Evolutionary conservation across 2,113 vertebrate genomes (phyloP), one percentile per base, ranked within the genome.

Genomic region (Proterorhinus semilunaris): DNA sequence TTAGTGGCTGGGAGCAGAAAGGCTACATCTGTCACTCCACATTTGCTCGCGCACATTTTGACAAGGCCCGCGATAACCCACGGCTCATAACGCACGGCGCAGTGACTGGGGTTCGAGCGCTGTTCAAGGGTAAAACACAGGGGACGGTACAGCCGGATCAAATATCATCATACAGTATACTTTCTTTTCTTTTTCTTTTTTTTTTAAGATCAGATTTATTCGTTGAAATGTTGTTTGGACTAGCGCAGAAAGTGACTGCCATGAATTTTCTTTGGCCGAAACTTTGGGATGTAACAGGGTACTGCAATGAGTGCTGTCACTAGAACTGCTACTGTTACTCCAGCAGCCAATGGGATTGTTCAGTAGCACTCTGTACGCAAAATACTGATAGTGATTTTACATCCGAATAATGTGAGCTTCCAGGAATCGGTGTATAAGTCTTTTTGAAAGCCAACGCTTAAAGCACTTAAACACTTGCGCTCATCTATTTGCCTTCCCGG

Each of bases 21-120:
- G 87, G 83, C 86, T 88, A 86, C 87, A 87, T 90, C 90, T 91
- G 90, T 90, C 88, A 89, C 85, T 91, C 77, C 75, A 79, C 53
- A 87, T 91, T 88, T 88, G 81, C 78, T 82, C 79, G 80, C 68
- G 76, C 66, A 7, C 66, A 52, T 78, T 82, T 81, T 88, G 90
- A 90, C 82, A 80, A 79, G 80, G 78, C 78, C 80, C 83, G 65
- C 67, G 62, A 81, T 80, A 85, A 87, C 73, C 83, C 82, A 85
- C 51, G 80, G 75, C 83, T 86, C 74, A 72, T 66, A 74, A 75
- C 76, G 64, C 80, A 75, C 76, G 78, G 82, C 63, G 74, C 68
- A 69, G 63, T 47, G 76, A 79, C 51, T 57, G 67, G 76, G 74
- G 75, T 64, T 79, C 69, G 82, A 11, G 65, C 63, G 74, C 10